Conservation (phyloP, 35 echinoderm and acorn worm genomes). For the Apostichopus japonicus region DNA sequence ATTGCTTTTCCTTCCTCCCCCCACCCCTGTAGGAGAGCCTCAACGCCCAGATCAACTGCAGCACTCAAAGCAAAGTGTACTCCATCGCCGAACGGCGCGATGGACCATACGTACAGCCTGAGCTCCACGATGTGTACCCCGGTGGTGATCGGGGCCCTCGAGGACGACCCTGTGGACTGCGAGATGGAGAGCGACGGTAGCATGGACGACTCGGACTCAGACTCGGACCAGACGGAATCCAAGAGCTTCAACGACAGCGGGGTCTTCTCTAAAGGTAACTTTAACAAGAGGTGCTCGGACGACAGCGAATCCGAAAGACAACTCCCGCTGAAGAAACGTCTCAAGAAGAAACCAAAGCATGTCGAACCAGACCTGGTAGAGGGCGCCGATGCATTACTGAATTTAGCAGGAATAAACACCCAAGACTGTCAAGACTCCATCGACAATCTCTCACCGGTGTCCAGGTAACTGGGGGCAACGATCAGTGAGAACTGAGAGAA, state of each 20-base stretch:
- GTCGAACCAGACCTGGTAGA: conserved; percentile 53
- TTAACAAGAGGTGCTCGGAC: conserved; percentile 24
- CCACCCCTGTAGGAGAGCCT: conserved; percentile 28
- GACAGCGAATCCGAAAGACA: conserved; percentile 39
- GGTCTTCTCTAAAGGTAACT: conserved; percentile 48
- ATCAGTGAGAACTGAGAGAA: not conserved
- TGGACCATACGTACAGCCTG: conserved; percentile 94
- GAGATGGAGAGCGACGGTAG: conserved; percentile 75
- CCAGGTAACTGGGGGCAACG: conserved; percentile 5
- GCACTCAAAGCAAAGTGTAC: conserved; percentile 85
- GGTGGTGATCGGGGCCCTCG: conserved; percentile 28
- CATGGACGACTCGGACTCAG: conserved; percentile 60
- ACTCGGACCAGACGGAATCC: conserved; percentile 56
- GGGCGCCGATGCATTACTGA: conserved; percentile 79
- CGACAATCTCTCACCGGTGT: conserved; percentile 26
- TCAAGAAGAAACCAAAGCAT: conserved; percentile 11
- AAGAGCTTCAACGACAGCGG: conserved; percentile 74
- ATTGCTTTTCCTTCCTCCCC: not conserved
- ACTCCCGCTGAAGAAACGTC: conserved; percentile 80
- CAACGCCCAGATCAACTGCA: conserved; percentile 68
- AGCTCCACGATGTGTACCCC: conserved; percentile 60
- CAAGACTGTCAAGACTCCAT: not conserved
- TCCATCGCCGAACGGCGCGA: conserved; percentile 60
- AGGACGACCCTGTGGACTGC: conserved; percentile 91
- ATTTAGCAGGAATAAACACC: conserved; percentile 85